Evolutionary conservation across 2,888 invertebrate genomes (phyloP).

Genomic region (Coleophora flavipennella): DNA sequence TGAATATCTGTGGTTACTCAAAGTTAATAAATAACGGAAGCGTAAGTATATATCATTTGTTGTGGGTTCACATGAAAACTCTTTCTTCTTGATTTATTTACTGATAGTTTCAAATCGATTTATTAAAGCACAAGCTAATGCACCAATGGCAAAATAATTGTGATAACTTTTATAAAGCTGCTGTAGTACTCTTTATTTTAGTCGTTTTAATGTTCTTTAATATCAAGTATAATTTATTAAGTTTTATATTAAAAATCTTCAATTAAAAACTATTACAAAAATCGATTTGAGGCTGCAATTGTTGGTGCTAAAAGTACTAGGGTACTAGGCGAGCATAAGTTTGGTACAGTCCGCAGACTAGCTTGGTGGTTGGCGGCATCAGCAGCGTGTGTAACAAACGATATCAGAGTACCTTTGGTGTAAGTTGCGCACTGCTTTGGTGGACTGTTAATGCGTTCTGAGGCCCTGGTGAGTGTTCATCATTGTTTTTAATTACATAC

Average conservation of each 20-base stretch:
- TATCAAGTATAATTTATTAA: too few species aligned
- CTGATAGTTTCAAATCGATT: too few species aligned
- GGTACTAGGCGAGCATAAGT: constrained; percentile 65
- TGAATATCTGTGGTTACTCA: constrained; percentile 34
- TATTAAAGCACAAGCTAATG: too few species aligned
- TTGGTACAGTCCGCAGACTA: constrained; percentile 64
- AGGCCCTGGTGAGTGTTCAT: constrained; percentile 68
- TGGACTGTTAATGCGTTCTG: constrained; percentile 69
- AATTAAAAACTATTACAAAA: too few species aligned
- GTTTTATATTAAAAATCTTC: too few species aligned
- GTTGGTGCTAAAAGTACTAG: constrained; percentile 49
- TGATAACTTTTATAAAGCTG: too few species aligned
- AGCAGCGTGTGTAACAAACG: constrained; percentile 56
- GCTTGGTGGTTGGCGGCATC: constrained; percentile 65
- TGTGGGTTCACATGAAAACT: constrained; percentile 54
- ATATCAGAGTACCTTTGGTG: constrained; percentile 45
- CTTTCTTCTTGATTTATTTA: constrained; percentile 36
- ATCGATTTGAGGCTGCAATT: constrained; percentile 42
- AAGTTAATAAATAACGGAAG: constrained; percentile 33
- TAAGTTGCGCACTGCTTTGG: constrained; percentile 71
- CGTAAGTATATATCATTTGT: constrained; percentile 63
- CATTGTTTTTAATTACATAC: constrained; percentile 51
- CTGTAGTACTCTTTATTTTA: too few species aligned
- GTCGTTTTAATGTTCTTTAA: too few species aligned
- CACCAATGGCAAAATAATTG: too few species aligned